These are phyloP conservation scores for Patella depressa DNA, from an alignment of 2,888 invertebrate genomes.

Conservation along the genomic window DNA sequence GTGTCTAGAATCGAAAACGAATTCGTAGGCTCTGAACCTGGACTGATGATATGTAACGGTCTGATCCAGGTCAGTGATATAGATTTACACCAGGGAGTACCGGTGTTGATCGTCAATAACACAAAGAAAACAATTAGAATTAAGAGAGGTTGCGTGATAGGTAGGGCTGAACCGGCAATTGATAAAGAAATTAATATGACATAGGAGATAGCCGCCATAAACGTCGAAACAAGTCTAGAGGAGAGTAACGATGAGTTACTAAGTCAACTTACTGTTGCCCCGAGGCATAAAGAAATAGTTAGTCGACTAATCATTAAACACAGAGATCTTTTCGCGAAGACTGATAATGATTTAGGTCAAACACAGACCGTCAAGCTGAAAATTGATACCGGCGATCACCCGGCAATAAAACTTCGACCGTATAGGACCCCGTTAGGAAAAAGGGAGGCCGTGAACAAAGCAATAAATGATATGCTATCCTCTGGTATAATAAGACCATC, in stretches of 20 bases:
- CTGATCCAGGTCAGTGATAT: background rate
- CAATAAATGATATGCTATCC: constrained; percentile 34
- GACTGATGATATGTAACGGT: background rate
- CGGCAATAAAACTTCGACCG: constrained; percentile 31
- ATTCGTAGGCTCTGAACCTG: background rate
- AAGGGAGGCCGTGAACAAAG: constrained; percentile 30
- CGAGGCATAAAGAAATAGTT: too few relatives aligned
- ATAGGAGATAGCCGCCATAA: too few relatives aligned
- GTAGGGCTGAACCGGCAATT: background rate
- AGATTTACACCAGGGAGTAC: background rate
- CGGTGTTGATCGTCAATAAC: background rate
- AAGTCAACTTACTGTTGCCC: too few relatives aligned
- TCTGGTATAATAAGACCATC: constrained; percentile 33
- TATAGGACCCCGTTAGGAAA: constrained; percentile 32
- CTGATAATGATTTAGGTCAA: constrained; percentile 26
- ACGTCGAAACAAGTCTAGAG: too few relatives aligned
- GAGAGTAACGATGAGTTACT: too few relatives aligned
- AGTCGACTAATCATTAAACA: background rate
- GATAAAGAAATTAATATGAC: too few relatives aligned
- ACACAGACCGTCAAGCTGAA: constrained; percentile 31
- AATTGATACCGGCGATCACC: constrained; percentile 17
- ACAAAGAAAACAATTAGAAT: constrained; percentile 4
- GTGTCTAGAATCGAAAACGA: too few relatives aligned
- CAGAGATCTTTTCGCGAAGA: constrained; percentile 29
- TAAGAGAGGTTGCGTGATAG: constrained; percentile 15